These are phyloP conservation scores for Ditylenchus dipsaci DNA, from an alignment of 1,140 invertebrate genomes.

Conservation along the genomic window DNA sequence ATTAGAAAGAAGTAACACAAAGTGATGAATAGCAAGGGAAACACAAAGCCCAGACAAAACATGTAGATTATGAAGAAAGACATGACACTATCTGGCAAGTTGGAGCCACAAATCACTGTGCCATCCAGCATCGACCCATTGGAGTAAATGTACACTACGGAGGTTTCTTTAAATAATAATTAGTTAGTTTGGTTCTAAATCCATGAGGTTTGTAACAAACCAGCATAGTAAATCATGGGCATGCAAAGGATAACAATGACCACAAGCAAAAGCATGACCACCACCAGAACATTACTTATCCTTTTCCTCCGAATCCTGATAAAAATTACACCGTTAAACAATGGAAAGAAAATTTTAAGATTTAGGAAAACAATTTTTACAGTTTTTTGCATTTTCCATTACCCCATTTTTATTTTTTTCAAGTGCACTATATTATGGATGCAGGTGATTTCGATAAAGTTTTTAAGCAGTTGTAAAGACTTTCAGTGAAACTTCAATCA, in stretches of 20 bases:
- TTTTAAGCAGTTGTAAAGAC: too few species aligned
- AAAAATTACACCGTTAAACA: conserved; percentile 9
- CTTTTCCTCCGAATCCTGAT: conserved; percentile 18
- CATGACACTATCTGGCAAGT: conserved; percentile 40
- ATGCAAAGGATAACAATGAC: conserved; percentile 35
- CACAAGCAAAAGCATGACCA: conserved; percentile 33
- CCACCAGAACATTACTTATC: conserved; percentile 29
- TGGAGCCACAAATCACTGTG: conserved; percentile 28
- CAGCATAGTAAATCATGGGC: conserved; percentile 51
- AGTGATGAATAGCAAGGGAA: conserved; percentile 39
- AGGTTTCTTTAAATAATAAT: conserved; percentile 2
- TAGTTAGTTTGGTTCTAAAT: not conserved
- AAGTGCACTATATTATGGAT: too few species aligned
- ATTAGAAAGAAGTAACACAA: conserved; percentile 41
- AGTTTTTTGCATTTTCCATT: too few species aligned
- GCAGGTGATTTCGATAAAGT: too few species aligned
- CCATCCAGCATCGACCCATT: conserved; percentile 11
- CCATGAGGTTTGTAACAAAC: not conserved
- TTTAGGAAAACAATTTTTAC: too few species aligned
- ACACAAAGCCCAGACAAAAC: conserved; percentile 41
- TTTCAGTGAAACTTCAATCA: too few species aligned
- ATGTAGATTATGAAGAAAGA: conserved; percentile 43
- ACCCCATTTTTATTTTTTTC: too few species aligned
- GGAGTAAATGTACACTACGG: conserved; percentile 6
- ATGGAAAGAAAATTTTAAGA: too few species aligned